Conservation (phyloP, 2,113 vertebrate species). For the Zosterops pallidus region DNA sequence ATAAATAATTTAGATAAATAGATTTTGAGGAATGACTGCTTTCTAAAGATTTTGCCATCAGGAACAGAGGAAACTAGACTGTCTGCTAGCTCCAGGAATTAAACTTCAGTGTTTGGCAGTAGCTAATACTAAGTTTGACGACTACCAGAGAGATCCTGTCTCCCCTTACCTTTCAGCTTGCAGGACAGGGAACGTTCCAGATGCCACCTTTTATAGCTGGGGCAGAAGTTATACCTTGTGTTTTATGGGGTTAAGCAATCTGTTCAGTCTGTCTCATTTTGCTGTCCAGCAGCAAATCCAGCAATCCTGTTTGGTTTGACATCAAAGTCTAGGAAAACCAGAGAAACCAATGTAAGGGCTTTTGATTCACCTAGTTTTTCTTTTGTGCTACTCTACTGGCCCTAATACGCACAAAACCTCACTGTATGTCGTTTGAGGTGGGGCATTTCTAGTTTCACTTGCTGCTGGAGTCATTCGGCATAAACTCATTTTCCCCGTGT, state of each 20-base stretch:
- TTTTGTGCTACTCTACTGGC: background rate
- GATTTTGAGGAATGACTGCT: background rate
- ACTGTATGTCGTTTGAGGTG: background rate
- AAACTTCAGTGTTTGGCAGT: background rate
- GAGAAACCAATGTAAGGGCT: background rate
- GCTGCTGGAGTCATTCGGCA: background rate
- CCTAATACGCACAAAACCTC: accelerated
- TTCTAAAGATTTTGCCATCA: background rate
- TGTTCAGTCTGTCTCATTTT: background rate
- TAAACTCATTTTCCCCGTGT: background rate
- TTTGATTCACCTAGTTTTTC: background rate
- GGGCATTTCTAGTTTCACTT: background rate
- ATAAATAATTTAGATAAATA: background rate
- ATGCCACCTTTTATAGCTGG: background rate
- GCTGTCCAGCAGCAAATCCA: background rate
- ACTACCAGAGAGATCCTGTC: background rate
- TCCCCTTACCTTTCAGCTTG: background rate
- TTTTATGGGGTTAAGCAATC: background rate
- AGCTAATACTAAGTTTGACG: background rate
- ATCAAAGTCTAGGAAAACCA: background rate
- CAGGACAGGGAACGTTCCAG: background rate
- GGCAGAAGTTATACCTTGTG: background rate
- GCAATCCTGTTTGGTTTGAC: background rate
- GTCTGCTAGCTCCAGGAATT: background rate
- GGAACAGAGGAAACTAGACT: background rate